Evolutionary conservation across 53 echinoderm and acorn worm species (phyloP), one percentile per base, ranked within the genome.

Genomic region (Arbacia lixula): DNA sequence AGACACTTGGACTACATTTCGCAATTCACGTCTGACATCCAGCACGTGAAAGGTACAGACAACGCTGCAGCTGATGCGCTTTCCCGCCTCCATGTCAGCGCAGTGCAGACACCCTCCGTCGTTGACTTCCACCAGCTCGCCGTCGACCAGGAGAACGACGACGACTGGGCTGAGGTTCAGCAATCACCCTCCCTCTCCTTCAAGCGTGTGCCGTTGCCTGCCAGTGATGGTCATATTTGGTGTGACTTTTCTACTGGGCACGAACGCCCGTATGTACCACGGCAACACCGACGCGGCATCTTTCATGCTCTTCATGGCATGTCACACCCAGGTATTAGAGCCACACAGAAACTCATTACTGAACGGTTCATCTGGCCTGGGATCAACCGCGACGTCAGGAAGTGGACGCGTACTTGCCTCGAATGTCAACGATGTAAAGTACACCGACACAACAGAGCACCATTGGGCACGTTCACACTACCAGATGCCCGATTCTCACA

Each of bases 301-400:
- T 35, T 91, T 43, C 34, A 84, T 36, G 29, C 85, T 4, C 53
- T 90, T 3, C 93, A 93, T 77, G 87, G 72, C 20, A 30, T 93
- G 49, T 87, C 93, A 25, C 93, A 90, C 64, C 88, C 87, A 10
- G 90, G 93, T 10, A 76, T 89, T 46, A 42, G 87, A 6, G 85
- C 93, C 16, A 85, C 87, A 36, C 85, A 81, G 62, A 76, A 43
- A 19, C 69, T 90, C 20, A 49, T 93, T 24, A 84, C 65, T 4
- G 62, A 85, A 41, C 66, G 90, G 8, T 93, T 81, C 31, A 41
- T 93, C 54, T 90, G 93, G 93, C 90, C 87, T 31, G 49, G 82
- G 27, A 83, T 89, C 42, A 92, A 89, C 24, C 54, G 71, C 24
- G 90, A 90, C 56, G 87, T 93, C 11, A 37, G 93, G 20, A 35